Evolutionary conservation across 1,140 invertebrate species (phyloP).

Genomic region (Mercenaria mercenaria): DNA sequence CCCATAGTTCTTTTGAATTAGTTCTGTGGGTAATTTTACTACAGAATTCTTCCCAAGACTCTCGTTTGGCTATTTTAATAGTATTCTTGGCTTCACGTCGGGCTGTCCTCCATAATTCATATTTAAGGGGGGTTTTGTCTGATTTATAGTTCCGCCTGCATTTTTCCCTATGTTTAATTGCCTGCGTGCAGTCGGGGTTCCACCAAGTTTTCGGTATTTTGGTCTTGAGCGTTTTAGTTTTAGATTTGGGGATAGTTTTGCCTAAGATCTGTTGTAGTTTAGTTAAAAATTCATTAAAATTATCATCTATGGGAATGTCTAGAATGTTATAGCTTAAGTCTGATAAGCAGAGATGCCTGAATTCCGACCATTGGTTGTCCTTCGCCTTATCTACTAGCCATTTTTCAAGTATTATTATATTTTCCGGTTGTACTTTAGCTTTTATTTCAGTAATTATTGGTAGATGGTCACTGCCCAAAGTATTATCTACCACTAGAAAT

Average conservation of each 20-base stretch:
- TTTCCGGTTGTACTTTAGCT: background rate
- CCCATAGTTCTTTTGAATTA: conserved; percentile 10
- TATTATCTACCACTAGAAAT: background rate
- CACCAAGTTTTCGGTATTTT: background rate
- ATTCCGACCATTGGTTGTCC: background rate
- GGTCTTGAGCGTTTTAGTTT: background rate
- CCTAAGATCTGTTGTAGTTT: background rate
- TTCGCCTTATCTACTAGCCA: background rate
- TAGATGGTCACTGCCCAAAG: conserved; percentile 27
- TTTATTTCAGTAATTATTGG: background rate
- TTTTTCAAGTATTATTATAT: background rate
- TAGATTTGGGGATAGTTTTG: background rate
- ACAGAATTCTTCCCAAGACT: background rate
- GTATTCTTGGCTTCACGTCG: background rate
- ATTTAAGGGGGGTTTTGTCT: background rate
- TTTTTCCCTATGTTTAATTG: background rate
- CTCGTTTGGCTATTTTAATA: background rate
- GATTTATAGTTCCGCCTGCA: background rate
- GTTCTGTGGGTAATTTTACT: conserved; percentile 8
- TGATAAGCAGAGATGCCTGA: background rate
- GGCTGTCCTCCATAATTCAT: background rate
- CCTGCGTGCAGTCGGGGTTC: background rate
- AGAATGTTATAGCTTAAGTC: background rate
- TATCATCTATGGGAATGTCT: background rate
- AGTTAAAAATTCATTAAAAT: background rate